A percentile compares a stretch with the other conserved stretches of the same genome.
These are phyloP conservation scores for Elymnias hypermnestra DNA, from an alignment of 1,140 invertebrate genomes.

Conservation along the genomic window DNA sequence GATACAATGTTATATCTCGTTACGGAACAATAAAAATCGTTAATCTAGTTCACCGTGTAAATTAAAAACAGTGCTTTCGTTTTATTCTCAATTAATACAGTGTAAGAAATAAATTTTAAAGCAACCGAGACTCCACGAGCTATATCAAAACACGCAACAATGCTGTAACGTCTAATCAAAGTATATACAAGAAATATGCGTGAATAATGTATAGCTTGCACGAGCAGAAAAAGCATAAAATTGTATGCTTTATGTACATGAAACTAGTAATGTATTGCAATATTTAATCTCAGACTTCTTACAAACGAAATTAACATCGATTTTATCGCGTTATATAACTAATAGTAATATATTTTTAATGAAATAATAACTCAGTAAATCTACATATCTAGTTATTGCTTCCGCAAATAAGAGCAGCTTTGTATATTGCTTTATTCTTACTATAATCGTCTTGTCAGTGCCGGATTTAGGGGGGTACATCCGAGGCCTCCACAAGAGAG, in stretches of 20 bases:
- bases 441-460: no score
- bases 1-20: background rate
- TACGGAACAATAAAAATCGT: conserved; percentile 1
- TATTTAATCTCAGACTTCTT: conserved; percentile 14
- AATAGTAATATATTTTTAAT: no score
- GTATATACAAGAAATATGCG: conserved; percentile 53
- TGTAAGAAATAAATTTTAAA: conserved; percentile 19
- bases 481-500: no score
- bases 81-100: conserved; percentile 19
- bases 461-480: no score
- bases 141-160: conserved; percentile 56
- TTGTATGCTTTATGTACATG: conserved; percentile 29
- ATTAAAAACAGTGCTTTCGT: conserved; percentile 17
- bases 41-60: conserved; percentile 1
- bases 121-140: conserved; percentile 13
- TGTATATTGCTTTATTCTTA: no score
- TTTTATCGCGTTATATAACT: conserved; percentile 1
- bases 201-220: conserved; percentile 64
- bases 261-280: conserved; percentile 14
- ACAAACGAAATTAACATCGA: conserved; percentile 3
- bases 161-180: conserved; percentile 42
- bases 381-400: no score
- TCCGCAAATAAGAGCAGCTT: no score
- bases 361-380: no score
- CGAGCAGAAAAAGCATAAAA: conserved; percentile 35